Conservation (phyloP, 2,888 invertebrate genomes). For the Gasteruption jaculator region DNA sequence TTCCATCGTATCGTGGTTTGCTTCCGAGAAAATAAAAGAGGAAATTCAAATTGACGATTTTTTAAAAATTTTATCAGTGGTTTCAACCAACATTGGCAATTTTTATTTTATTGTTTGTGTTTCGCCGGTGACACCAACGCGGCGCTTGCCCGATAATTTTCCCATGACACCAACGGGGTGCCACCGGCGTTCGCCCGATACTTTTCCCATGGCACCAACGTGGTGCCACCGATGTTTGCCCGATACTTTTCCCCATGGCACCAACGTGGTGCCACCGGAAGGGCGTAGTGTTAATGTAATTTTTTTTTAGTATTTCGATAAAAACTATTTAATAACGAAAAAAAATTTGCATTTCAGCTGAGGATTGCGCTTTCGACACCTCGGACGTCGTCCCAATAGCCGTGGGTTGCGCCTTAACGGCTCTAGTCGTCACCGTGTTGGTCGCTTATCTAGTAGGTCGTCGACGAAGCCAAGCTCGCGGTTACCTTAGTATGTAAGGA, state of each 20-base stretch:
- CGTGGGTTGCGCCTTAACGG: conserved; percentile 90
- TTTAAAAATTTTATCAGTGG: too few relatives aligned
- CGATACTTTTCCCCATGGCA: too few relatives aligned
- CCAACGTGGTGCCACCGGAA: too few relatives aligned
- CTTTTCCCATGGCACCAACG: too few relatives aligned
- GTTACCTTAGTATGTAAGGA: conserved; percentile 87
- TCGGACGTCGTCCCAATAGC: conserved; percentile 95
- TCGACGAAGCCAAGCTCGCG: conserved; percentile 74
- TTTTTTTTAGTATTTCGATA: conserved; percentile 1
- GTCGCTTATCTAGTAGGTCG: conserved; percentile 91
- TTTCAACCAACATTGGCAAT: conserved; percentile 9
- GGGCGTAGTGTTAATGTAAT: neutral
- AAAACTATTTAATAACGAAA: neutral
- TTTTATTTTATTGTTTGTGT: conserved; percentile 2
- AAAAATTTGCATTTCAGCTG: conserved; percentile 54
- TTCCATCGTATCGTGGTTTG: too few relatives aligned
- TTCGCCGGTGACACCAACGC: neutral
- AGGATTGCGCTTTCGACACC: conserved; percentile 70
- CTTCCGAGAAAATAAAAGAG: too few relatives aligned
- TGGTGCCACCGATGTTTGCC: too few relatives aligned
- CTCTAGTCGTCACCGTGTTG: conserved; percentile 85
- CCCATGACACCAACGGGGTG: too few relatives aligned
- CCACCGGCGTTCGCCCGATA: too few relatives aligned
- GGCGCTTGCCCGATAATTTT: too few relatives aligned
- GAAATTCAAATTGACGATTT: too few relatives aligned